A percentile compares a stretch with the other conserved stretches of the same genome.
Evolutionary conservation across 1,140 invertebrate genomes (phyloP).

Genomic region (Scaptomyza montana): DNA sequence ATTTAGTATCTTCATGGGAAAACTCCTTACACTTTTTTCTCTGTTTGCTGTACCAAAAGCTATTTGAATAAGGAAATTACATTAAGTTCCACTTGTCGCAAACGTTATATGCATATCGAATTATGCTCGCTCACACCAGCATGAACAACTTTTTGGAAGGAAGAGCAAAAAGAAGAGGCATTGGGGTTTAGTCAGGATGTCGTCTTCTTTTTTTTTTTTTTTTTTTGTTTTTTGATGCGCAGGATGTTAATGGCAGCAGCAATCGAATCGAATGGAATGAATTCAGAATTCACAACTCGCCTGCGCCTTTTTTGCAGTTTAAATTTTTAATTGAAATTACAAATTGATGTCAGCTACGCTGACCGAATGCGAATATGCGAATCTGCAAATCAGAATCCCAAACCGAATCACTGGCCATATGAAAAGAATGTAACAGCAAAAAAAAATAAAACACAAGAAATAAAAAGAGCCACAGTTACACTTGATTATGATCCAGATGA

Average conservation of each 20-base stretch:
- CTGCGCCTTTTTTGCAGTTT: constrained; percentile 57
- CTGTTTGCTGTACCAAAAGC: constrained; percentile 37
- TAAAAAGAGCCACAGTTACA: constrained; percentile 12
- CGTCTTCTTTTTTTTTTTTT: no score
- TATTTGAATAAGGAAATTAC: constrained; percentile 71
- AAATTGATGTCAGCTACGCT: constrained; percentile 62
- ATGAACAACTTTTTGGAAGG: neutral
- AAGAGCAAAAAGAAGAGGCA: neutral
- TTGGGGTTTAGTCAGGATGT: neutral
- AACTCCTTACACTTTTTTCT: no score
- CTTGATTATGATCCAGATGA: neutral
- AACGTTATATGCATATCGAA: constrained; percentile 63
- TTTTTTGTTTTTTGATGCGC: neutral
- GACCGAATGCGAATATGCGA: constrained; percentile 16
- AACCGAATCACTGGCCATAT: constrained; percentile 22
- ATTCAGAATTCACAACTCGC: neutral
- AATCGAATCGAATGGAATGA: constrained; percentile 42
- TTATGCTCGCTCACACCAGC: constrained; percentile 37
- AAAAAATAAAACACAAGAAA: constrained; percentile 14
- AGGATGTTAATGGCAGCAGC: constrained; percentile 34
- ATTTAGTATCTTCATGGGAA: no score
- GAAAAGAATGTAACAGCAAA: constrained; percentile 20
- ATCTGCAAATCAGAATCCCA: constrained; percentile 4
- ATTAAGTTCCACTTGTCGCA: constrained; percentile 70
- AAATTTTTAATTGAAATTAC: constrained; percentile 80